These are phyloP conservation scores for Tadarida brasiliensis DNA, from an alignment of 2,797 vertebrate genomes.

Conservation along the genomic window DNA sequence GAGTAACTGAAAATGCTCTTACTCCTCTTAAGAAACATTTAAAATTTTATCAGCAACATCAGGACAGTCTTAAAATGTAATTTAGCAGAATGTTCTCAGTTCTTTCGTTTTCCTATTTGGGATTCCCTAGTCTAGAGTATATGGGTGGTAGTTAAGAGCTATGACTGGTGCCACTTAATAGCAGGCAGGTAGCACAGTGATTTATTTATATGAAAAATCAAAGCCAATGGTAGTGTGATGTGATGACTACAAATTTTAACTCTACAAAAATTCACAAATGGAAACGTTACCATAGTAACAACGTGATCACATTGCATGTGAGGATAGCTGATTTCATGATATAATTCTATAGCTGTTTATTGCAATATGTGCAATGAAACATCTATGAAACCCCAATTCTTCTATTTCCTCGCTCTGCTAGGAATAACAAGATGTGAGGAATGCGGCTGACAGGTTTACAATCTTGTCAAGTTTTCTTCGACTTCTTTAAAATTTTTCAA, in stretches of 20 bases:
- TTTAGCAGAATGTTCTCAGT: constrained; percentile 71
- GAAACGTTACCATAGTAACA: constrained; percentile 84
- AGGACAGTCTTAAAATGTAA: constrained; percentile 67
- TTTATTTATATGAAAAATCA: constrained; percentile 83
- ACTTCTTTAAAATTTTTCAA: constrained; percentile 58
- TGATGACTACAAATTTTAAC: constrained; percentile 78
- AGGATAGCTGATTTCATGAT: constrained; percentile 73
- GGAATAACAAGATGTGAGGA: constrained; percentile 4
- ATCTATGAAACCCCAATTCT: constrained; percentile 54
- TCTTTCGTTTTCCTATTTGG: constrained; percentile 83
- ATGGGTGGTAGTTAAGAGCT: constrained; percentile 81
- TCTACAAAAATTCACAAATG: constrained; percentile 79
- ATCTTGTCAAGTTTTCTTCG: constrained; percentile 25
- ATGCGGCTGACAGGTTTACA: constrained; percentile 43
- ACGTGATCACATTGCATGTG: constrained; percentile 76
- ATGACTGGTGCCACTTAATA: constrained; percentile 81
- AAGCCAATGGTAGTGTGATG: constrained; percentile 71
- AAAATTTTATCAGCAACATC: constrained; percentile 73
- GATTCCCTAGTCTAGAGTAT: constrained; percentile 75
- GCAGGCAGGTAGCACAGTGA: constrained; percentile 83
- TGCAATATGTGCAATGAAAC: constrained; percentile 63
- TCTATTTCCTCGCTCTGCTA: constrained; percentile 43
- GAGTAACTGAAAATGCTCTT: constrained; percentile 68
- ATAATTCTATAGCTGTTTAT: constrained; percentile 75
- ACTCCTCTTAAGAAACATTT: constrained; percentile 84